Evolutionary conservation across 2,888 invertebrate species (phyloP).

Genomic region (Nomada hirtipes): DNA sequence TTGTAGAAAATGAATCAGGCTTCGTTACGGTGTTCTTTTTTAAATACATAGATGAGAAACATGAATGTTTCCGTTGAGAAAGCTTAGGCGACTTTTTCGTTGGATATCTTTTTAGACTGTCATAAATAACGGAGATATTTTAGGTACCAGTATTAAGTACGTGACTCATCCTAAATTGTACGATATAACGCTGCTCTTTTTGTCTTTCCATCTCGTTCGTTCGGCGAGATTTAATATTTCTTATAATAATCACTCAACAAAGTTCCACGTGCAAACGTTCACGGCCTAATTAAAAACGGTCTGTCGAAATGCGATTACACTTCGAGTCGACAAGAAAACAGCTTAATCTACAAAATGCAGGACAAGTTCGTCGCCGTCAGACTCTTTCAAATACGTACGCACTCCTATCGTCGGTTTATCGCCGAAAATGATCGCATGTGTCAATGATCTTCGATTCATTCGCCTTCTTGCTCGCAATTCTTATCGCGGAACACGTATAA

Average conservation of each 20-base stretch:
- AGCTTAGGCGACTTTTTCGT: background rate
- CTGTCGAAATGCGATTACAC: no score
- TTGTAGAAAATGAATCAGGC: no score
- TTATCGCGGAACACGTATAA: constrained; percentile 56
- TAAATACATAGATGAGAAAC: no score
- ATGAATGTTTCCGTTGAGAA: background rate
- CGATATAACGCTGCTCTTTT: background rate
- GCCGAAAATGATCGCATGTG: background rate
- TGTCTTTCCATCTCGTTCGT: background rate
- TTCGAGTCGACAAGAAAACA: background rate
- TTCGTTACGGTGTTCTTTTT: no score
- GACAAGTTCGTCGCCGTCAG: background rate
- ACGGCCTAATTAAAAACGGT: no score
- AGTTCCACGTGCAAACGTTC: no score
- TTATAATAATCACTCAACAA: background rate
- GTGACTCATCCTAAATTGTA: background rate
- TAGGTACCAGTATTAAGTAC: background rate
- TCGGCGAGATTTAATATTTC: background rate
- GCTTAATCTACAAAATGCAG: background rate
- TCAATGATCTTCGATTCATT: constrained; percentile 49
- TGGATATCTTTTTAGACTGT: background rate
- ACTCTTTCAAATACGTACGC: background rate
- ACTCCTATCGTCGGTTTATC: no score
- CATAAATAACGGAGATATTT: background rate
- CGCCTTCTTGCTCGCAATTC: constrained; percentile 37